Evolutionary conservation across 2,888 invertebrate genomes (phyloP).

Genomic region (Hyposoter dolosus): DNA sequence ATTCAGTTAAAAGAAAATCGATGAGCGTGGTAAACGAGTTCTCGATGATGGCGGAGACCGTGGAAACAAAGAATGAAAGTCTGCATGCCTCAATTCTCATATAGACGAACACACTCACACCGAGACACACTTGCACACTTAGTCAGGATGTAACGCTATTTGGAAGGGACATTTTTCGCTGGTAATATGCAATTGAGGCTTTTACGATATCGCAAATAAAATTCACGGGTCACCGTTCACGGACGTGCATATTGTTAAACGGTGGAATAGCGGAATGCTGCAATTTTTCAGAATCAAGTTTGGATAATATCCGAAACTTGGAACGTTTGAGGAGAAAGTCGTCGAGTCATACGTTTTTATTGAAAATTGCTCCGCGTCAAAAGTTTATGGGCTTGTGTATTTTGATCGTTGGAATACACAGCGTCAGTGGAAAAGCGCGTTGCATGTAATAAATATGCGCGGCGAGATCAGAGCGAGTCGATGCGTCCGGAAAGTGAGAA

Average conservation of each 20-base stretch:
- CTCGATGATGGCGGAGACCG: constrained; percentile 22
- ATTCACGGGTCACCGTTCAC: background rate
- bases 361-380: background rate
- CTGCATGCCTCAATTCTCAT: constrained; percentile 1
- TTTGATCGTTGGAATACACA: background rate
- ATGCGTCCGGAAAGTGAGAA: background rate
- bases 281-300: background rate
- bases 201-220: constrained; percentile 6
- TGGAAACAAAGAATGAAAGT: constrained; percentile 20
- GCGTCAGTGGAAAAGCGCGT: background rate
- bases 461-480: background rate
- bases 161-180: constrained; percentile 13
- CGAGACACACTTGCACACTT: background rate
- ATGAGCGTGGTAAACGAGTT: constrained; percentile 13
- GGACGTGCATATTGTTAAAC: background rate
- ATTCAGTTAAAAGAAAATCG: constrained; percentile 31
- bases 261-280: no score
- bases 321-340: background rate
- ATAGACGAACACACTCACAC: background rate
- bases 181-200: background rate
- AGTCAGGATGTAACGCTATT: background rate
- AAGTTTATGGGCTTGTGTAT: background rate
- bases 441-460: background rate
- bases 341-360: background rate
- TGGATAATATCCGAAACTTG: background rate